These are phyloP conservation scores for Spheniscus humboldti DNA, from an alignment of 2,797 vertebrate species.

Conservation along the genomic window DNA sequence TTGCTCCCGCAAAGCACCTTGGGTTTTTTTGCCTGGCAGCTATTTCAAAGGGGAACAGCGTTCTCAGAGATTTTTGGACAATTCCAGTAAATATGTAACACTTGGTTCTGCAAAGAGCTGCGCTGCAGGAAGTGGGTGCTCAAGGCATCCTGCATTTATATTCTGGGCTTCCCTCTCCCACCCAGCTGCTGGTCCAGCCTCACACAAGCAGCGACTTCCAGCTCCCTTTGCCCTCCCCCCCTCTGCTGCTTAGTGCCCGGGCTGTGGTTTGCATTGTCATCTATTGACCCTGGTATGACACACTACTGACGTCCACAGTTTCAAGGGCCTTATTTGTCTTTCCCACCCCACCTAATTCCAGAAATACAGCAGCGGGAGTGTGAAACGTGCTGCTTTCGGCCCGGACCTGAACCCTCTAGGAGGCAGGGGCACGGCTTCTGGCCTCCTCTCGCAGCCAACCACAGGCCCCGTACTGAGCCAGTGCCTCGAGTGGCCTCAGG, in stretches of 20 bases:
- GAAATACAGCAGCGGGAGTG: not conserved
- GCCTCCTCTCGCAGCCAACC: not conserved
- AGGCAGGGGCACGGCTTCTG: not conserved
- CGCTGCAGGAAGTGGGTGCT: not conserved
- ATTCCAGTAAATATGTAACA: no score
- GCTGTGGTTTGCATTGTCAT: not conserved
- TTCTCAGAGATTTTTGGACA: not conserved
- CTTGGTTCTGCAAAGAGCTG: rapidly evolving
- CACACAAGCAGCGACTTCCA: not conserved
- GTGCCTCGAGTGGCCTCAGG: not conserved
- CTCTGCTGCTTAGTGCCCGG: rapidly evolving
- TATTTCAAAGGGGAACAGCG: not conserved
- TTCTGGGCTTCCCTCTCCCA: not conserved
- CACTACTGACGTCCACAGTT: not conserved
- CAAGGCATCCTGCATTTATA: not conserved
- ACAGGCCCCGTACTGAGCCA: not conserved
- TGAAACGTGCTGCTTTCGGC: rapidly evolving
- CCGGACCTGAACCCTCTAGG: no score
- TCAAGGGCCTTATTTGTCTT: not conserved
- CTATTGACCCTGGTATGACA: not conserved
- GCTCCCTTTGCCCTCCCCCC: not conserved
- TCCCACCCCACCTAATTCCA: not conserved
- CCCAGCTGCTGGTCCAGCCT: not conserved
- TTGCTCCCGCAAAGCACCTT: not conserved
- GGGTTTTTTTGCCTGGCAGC: not conserved